Evolutionary conservation across 2,797 vertebrate genomes (phyloP), one percentile per base, ranked within the genome.

Genomic region (Silurus aristotelis): DNA sequence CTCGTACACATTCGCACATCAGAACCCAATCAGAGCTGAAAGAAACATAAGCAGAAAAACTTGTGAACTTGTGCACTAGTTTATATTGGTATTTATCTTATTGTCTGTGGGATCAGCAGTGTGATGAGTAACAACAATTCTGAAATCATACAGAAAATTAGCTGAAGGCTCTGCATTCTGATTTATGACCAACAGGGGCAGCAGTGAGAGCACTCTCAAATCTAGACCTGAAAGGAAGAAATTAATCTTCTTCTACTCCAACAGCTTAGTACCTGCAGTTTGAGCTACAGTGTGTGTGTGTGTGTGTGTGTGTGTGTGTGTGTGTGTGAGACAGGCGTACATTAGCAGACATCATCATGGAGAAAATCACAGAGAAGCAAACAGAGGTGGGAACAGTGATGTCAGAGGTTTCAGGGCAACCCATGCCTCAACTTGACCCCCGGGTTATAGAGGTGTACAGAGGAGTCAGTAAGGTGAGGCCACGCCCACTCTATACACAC

Each of bases 281-380:
- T 55, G 5, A 77, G 25, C 22, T 46, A 72, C 2, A 27, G 0
- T 31, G 4, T 63, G 22, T 75, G 70, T 58, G 77, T 1, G 3
- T 71, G 6, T 72, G 52, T 76, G 73, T 56, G 78, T 1, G 83
- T 10, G 5, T 71, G 48, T 60, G n/a, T 85, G 55, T 82, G 25
- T 67, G n/a, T 86, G 46, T 89, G 63, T 38, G 22, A 58, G 8
- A 6, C 84, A 99, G 98, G 87, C 96, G 95, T 27, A 99, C 98
- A 0, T 94, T 99, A 83, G 98, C 97, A 0, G 98, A 99, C 87
- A 96, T 99, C 83, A 99, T 99, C 90, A 97, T 99, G 97, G 98
- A 98, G 92, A 99, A 99, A 93, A 95, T 99, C 86, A 99, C 98
- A 0, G 98, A 99, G 93, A 99, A 99, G 92, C 96, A 99, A 93